Percentiles rank a stretch among this genome's conserved stretches.
Evolutionary conservation across 1,140 invertebrate species (phyloP).

Genomic region (Drosophila nigromelanica): DNA sequence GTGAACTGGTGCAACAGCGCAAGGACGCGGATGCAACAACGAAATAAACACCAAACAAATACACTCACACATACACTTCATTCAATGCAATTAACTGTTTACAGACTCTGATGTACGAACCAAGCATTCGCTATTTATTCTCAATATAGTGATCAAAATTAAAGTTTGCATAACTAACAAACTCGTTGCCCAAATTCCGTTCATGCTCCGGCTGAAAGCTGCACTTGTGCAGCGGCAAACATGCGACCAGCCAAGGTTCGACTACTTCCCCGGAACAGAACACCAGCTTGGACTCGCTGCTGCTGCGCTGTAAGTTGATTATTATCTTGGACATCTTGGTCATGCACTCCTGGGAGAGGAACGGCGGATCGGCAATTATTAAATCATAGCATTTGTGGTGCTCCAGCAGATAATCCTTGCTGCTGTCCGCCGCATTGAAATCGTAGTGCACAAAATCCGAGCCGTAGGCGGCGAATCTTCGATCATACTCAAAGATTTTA

Average conservation of each 20-base stretch:
- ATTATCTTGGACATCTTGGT: slow-evolving; percentile 92
- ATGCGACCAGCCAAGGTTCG: slow-evolving; percentile 87
- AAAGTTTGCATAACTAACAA: slow-evolving; percentile 95
- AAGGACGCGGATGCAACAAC: slow-evolving; percentile 65
- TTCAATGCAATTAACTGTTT: slow-evolving; percentile 9
- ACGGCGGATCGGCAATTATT: slow-evolving; percentile 97
- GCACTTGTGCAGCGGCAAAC: slow-evolving; percentile 88
- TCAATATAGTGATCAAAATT: slow-evolving; percentile 86
- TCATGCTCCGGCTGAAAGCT: slow-evolving; percentile 92
- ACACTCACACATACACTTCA: background rate
- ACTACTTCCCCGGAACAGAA: slow-evolving; percentile 95
- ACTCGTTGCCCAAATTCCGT: slow-evolving; percentile 96
- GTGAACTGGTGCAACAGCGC: slow-evolving; percentile 81
- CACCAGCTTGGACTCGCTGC: slow-evolving; percentile 87
- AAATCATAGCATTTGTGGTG: slow-evolving; percentile 89
- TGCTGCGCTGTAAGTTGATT: slow-evolving; percentile 88
- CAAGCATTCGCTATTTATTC: slow-evolving; percentile 66
- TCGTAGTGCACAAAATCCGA: slow-evolving; percentile 95
- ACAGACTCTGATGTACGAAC: slow-evolving; percentile 17
- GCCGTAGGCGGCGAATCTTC: slow-evolving; percentile 91
- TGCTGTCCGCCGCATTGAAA: slow-evolving; percentile 90
- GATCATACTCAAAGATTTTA: slow-evolving; percentile 92
- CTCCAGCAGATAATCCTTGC: slow-evolving; percentile 86
- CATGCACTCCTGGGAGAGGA: slow-evolving; percentile 96
- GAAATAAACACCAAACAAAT: slow-evolving; percentile 44